Conservation (phyloP, 1,140 invertebrate species). For the Gonioctena quinquepunctata region DNA sequence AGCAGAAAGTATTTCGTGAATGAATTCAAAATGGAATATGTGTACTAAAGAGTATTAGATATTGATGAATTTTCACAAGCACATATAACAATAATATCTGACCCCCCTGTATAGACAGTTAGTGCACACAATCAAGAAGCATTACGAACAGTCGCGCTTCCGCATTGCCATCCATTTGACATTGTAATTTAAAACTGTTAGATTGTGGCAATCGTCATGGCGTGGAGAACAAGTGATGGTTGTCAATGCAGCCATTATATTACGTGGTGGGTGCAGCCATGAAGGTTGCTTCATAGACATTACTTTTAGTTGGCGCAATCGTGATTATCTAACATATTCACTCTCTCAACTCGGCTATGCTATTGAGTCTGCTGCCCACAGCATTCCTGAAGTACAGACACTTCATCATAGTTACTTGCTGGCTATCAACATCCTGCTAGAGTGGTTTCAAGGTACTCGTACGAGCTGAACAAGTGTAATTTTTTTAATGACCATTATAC, state of each 20-base stretch:
- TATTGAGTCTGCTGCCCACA: neutral
- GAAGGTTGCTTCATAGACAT: conserved; percentile 7
- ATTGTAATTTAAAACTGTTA: conserved; percentile 14
- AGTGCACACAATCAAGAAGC: neutral
- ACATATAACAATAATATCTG: no score
- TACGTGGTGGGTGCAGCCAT: conserved; percentile 2
- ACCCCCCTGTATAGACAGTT: neutral
- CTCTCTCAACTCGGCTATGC: neutral
- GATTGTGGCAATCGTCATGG: neutral
- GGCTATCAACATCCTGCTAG: neutral
- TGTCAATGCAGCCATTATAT: conserved; percentile 10
- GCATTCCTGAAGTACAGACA: neutral
- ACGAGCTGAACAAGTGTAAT: neutral
- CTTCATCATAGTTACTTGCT: neutral
- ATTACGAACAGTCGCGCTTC: neutral
- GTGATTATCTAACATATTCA: neutral
- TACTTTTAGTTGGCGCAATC: neutral
- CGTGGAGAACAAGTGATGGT: conserved; percentile 4
- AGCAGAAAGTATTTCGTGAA: no score
- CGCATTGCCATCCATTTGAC: conserved; percentile 8
- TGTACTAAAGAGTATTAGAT: no score
- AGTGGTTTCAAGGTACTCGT: neutral
- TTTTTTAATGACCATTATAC: neutral
- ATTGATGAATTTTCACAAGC: no score
- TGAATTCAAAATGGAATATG: no score